Evolutionary conservation across 2,113 vertebrate species (phyloP).

Genomic region (Chrysochloris asiatica): DNA sequence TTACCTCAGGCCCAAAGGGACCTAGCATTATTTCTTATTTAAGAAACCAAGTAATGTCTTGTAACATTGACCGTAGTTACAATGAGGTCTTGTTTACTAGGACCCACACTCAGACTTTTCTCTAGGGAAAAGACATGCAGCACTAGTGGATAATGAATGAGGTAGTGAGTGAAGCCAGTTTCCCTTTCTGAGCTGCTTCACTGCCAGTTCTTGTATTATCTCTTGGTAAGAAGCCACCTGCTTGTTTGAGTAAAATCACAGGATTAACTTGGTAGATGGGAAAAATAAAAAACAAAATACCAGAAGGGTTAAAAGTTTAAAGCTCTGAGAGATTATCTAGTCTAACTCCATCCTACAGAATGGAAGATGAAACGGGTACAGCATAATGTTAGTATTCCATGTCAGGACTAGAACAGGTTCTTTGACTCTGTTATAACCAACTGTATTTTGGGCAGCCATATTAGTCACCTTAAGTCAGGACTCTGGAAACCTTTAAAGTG

Average conservation of each 20-base stretch:
- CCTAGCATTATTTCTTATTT: background rate
- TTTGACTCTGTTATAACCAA: background rate
- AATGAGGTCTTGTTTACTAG: background rate
- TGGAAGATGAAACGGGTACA: background rate
- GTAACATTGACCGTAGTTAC: background rate
- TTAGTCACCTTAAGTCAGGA: background rate
- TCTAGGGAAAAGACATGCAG: background rate
- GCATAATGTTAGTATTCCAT: background rate
- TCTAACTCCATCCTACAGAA: slow-evolving; percentile 25
- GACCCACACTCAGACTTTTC: background rate
- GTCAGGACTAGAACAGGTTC: background rate
- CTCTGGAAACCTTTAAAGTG: background rate
- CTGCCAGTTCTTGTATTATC: background rate
- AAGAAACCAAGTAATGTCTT: background rate
- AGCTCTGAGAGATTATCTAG: background rate
- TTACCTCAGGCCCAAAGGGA: background rate
- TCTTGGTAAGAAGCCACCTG: background rate
- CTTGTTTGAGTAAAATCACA: slow-evolving; percentile 48
- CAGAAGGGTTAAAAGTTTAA: no score
- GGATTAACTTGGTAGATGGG: no score
- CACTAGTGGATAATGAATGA: background rate
- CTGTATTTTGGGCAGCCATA: background rate
- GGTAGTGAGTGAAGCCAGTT: background rate
- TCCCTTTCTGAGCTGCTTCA: background rate
- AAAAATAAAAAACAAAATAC: no score